phyloP scores from a whole-genome alignment of 2,888 invertebrate species.

The Drosophila nr. perissopoda region DNA sequence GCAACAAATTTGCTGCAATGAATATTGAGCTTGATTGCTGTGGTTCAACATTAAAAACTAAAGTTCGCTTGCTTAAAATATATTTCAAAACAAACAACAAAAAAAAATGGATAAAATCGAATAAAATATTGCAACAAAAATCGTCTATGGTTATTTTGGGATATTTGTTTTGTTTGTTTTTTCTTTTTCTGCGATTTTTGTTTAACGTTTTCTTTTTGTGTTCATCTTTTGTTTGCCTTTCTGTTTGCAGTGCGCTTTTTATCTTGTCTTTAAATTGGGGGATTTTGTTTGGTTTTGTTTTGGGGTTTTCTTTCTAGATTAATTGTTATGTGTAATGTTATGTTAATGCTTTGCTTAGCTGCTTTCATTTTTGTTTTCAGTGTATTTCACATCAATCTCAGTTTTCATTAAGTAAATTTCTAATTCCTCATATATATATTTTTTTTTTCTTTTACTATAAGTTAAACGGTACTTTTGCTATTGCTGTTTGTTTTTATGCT shows the following conservation, averaged over 20 bases:
- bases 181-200: slow-evolving; percentile 5
- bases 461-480: slow-evolving; percentile 73
- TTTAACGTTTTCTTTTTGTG: slow-evolving; percentile 26
- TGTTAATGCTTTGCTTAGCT: slow-evolving; percentile 42
- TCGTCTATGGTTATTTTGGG: slow-evolving; percentile 47
- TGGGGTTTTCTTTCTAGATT: slow-evolving; percentile 26
- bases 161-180: slow-evolving; percentile 20
- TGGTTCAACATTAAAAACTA: slow-evolving; percentile 33
- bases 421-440: slow-evolving; percentile 39
- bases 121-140: slow-evolving; percentile 56
- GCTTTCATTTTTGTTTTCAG: slow-evolving; percentile 46
- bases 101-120: slow-evolving; percentile 21
- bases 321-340: slow-evolving; percentile 31
- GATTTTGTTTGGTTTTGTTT: slow-evolving; percentile 14
- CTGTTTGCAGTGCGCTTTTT: slow-evolving; percentile 33
- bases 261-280: slow-evolving; percentile 34
- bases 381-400: slow-evolving; percentile 67
- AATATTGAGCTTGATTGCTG: slow-evolving; percentile 29
- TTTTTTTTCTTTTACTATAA: slow-evolving; percentile 61
- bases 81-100: slow-evolving; percentile 2
- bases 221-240: slow-evolving; percentile 7
- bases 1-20: slow-evolving; percentile 26
- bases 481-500: slow-evolving; percentile 69
- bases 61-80: slow-evolving; percentile 32
- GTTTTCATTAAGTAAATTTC: slow-evolving; percentile 64